Base-by-base conservation (phyloP, 2,113 vertebrate species). In the Eurypyga helias region DNA sequence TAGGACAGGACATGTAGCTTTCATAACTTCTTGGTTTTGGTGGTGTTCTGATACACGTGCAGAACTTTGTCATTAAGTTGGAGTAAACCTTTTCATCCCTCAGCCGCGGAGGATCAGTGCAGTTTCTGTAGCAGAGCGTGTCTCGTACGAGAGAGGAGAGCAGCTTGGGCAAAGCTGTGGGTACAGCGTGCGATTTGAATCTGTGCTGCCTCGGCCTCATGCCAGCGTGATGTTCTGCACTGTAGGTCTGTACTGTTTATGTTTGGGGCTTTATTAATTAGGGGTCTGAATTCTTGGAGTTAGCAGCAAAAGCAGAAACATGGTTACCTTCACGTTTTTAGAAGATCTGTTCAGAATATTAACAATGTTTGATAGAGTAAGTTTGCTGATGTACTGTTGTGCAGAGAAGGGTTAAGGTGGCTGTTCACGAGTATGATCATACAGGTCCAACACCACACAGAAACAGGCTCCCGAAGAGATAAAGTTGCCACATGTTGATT, bases 111-210 rank as follows among this genome's bases (percentile, higher is more conserved):
- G 99, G 70, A 99, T 99, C 96, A 99, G 99, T 49, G 99, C 99
- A 0, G 99, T 99, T 41, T 99, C 99, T 1, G 99, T 99, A 83
- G 99, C 99, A 0, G 99, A 99, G 92, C 98, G 99, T 2, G 99
- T 99, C 41, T 97, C 99, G 0, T 99, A 97, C 1, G 99, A 99
- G 95, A 97, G 99, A 82, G 99, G 98, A 60, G 99, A 99, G 75
- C 98, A 99, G 8, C 93, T 99, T 6, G 99, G 99, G 34, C 99
- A 98, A 67, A 99, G 99, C 98, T 99, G 99, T 72, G 99, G 99
- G 10, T 99, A 99, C 95, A 99, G 99, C 4, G 99, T 99, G 51
- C 98, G 99, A 3, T 99, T 99, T 20, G 99, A 99, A 95, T 99
- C 99, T 2, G 75, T 99, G 80, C 98, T 99, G 18, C 99, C 99